A percentile compares a stretch with the other conserved stretches of the same genome.
Conservation (phyloP, 2,888 invertebrate genomes). For the Chloroclysta siterata region DNA sequence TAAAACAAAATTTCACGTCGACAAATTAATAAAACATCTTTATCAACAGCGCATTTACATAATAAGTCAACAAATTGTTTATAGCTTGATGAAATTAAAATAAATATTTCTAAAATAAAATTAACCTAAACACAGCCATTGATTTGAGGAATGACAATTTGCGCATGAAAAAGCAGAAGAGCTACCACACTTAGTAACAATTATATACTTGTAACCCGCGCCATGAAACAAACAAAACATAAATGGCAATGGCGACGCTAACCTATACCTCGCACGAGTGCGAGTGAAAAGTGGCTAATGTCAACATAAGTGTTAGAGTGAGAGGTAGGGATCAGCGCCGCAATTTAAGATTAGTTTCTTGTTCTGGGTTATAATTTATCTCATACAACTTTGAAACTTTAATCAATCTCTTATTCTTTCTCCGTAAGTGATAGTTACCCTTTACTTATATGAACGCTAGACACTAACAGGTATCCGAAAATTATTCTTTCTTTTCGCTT, state of each 20-base stretch:
- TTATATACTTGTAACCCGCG: background rate
- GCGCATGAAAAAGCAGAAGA: conserved; percentile 12
- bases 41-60: conserved; percentile 8
- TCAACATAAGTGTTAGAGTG: too few relatives aligned
- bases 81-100: conserved; percentile 11
- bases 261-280: too few relatives aligned
- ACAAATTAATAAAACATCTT: conserved; percentile 12
- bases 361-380: too few relatives aligned
- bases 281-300: too few relatives aligned
- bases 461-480: background rate
- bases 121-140: conserved; percentile 57
- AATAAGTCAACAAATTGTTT: background rate
- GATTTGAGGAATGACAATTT: conserved; percentile 49
- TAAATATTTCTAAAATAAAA: conserved; percentile 36
- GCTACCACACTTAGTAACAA: conserved; percentile 1
- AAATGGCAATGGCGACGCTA: too few relatives aligned
- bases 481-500: background rate
- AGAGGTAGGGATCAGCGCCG: too few relatives aligned
- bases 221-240: too few relatives aligned
- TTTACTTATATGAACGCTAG: background rate
- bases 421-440: background rate
- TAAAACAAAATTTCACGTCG: conserved; percentile 11
- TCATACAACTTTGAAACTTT: too few relatives aligned
- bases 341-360: too few relatives aligned
- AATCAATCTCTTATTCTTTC: too few relatives aligned